phyloP scores from a whole-genome alignment of 2,113 vertebrate genomes.

The Furnarius figulus region DNA sequence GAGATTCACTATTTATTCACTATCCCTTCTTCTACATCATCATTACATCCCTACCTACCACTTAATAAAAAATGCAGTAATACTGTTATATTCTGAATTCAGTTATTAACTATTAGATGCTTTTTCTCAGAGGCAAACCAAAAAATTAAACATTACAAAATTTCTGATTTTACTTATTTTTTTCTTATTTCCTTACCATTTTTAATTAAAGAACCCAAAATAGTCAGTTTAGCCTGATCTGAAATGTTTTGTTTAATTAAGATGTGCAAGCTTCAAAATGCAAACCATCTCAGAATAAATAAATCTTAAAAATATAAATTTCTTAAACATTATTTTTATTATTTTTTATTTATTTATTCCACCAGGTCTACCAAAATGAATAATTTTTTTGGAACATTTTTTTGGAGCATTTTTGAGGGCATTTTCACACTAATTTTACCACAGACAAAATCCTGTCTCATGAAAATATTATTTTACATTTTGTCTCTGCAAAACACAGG shows the following conservation, averaged over 20 bases:
- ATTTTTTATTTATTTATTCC: neutral
- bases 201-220: neutral
- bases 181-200: neutral
- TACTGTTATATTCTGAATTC: neutral
- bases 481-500: neutral
- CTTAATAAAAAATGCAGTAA: neutral
- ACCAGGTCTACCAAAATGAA: neutral
- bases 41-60: neutral
- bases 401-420: neutral
- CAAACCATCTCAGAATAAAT: neutral
- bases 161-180: fast-evolving
- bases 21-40: neutral
- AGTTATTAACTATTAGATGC: neutral
- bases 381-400: neutral
- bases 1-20: neutral
- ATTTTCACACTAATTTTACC: neutral
- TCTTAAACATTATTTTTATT: neutral
- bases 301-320: neutral
- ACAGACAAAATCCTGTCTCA: neutral
- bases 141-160: neutral
- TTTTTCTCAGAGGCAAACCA: neutral
- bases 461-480: neutral
- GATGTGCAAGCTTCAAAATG: neutral
- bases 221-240: neutral
- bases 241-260: neutral